These are phyloP conservation scores for Petrosia ficiformis DNA, from an alignment of 37 sponge, comb jelly and placozoan genomes.

Conservation along the genomic window DNA sequence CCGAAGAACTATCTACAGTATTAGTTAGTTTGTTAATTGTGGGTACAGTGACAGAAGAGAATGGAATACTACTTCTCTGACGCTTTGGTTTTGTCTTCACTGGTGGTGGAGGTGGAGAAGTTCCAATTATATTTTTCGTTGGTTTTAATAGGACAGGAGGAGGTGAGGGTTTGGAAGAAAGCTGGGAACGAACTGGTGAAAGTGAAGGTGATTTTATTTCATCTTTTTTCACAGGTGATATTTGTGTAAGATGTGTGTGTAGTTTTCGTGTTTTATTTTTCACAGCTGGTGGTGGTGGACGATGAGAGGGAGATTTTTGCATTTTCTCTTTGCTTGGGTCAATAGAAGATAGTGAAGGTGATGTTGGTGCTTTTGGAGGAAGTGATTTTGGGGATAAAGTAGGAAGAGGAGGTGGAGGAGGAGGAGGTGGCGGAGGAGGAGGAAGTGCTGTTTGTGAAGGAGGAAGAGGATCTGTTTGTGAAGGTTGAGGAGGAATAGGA, in stretches of 20 bases:
- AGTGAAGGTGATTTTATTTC: not conserved
- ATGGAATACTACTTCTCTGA: no score
- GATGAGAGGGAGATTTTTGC: no score
- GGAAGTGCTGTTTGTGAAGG: not conserved
- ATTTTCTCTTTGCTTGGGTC: no score
- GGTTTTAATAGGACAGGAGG: not conserved
- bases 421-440: not conserved
- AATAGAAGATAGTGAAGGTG: not conserved
- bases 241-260: no score
- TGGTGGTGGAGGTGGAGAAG: not conserved
- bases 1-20: no score
- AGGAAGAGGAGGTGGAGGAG: not conserved
- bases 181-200: not conserved
- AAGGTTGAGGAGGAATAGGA: not conserved
- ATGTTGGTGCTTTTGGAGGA: not conserved
- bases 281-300: no score
- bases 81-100: not conserved
- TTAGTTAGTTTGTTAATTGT: no score
- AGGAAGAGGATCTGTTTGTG: not conserved
- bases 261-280: no score
- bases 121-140: not conserved
- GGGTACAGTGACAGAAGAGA: not conserved
- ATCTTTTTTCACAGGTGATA: no score
- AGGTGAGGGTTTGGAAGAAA: not conserved
- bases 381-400: not conserved